These are phyloP conservation scores for Cheilinus undulatus DNA, from an alignment of 2,113 vertebrate species.

Conservation along the genomic window DNA sequence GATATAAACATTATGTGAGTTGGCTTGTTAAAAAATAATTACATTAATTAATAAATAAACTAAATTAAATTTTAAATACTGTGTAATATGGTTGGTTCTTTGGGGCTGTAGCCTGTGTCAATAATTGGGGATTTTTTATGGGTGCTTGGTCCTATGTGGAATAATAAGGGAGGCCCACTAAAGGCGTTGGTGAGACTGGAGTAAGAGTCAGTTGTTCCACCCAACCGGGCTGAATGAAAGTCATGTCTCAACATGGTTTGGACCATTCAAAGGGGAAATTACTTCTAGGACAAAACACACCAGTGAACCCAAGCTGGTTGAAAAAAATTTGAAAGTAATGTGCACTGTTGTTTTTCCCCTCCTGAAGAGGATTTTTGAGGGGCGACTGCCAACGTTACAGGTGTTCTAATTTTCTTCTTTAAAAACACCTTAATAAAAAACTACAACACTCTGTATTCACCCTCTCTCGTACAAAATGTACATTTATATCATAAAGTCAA, in stretches of 20 bases:
- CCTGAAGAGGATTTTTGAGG: background rate
- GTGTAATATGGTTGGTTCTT: background rate
- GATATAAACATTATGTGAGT: no score
- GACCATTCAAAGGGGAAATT: slow-evolving; percentile 8
- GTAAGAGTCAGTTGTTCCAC: slow-evolving; percentile 49
- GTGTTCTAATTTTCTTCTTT: no score
- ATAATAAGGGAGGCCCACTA: slow-evolving; percentile 13
- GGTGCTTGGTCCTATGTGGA: slow-evolving; percentile 10
- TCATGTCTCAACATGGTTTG: slow-evolving; percentile 58
- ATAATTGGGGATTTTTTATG: background rate
- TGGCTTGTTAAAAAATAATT: no score
- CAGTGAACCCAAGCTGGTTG: background rate
- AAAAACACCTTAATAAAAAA: no score
- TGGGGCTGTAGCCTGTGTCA: background rate
- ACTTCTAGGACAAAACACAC: background rate
- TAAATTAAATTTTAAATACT: no score
- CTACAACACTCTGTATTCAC: background rate
- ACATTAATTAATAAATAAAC: no score
- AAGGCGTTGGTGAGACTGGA: slow-evolving; percentile 36
- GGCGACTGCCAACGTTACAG: no score
- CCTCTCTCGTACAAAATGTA: background rate
- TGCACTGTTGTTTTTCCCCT: background rate
- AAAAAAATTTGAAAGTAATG: background rate
- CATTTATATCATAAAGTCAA: background rate
- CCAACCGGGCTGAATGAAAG: slow-evolving; percentile 26